These are phyloP conservation scores for Phlogophora meticulosa DNA, from an alignment of 2,888 invertebrate genomes.

Conservation along the genomic window DNA sequence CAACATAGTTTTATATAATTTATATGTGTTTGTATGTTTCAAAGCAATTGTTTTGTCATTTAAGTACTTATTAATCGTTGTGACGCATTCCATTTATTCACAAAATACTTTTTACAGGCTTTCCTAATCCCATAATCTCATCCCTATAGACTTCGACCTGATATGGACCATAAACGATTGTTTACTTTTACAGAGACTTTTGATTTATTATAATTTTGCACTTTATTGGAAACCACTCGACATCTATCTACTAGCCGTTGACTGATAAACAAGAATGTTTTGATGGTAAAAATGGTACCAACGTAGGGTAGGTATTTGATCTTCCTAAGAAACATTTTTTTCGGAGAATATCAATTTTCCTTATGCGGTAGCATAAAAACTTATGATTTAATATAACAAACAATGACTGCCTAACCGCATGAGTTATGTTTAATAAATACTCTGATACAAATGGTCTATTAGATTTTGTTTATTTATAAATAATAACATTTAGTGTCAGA, in stretches of 20 bases:
- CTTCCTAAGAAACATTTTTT: constrained; percentile 12
- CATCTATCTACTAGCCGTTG: not conserved
- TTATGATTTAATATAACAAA: not conserved
- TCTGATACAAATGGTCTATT: not conserved
- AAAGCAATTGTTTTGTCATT: too few relatives aligned
- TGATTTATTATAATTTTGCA: constrained; percentile 5
- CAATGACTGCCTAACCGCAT: not conserved
- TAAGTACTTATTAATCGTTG: too few relatives aligned
- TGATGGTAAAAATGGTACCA: constrained; percentile 6
- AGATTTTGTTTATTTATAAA: not conserved
- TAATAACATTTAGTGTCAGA: not conserved
- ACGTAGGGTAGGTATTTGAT: not conserved
- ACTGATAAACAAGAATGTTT: constrained; percentile 22
- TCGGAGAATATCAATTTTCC: constrained; percentile 30
- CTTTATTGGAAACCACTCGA: constrained; percentile 24
- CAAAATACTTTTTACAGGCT: too few relatives aligned
- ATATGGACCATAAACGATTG: not conserved
- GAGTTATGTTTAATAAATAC: not conserved
- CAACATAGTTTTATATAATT: too few relatives aligned
- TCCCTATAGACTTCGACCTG: too few relatives aligned
- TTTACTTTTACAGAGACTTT: too few relatives aligned
- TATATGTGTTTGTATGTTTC: too few relatives aligned
- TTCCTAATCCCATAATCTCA: too few relatives aligned
- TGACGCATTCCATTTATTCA: too few relatives aligned
- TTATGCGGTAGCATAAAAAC: constrained; percentile 17